These are phyloP conservation scores for Strigops habroptila DNA, from an alignment of 2,113 vertebrate genomes.

Conservation along the genomic window DNA sequence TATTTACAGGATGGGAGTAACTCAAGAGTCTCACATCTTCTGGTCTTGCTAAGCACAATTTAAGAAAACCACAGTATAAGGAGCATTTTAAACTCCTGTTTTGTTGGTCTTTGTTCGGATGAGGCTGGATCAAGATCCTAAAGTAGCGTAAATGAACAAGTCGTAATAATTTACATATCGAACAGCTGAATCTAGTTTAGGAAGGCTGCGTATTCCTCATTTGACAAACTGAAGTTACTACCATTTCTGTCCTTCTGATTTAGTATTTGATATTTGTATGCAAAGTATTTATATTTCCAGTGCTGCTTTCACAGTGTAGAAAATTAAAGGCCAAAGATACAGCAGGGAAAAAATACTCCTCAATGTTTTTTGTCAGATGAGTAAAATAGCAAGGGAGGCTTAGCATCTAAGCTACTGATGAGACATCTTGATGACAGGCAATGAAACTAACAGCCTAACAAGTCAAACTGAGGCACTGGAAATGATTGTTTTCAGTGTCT, in stretches of 20 bases:
- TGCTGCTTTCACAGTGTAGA: background rate
- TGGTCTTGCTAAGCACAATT: background rate
- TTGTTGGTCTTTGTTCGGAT: background rate
- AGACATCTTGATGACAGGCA: background rate
- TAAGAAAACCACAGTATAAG: background rate
- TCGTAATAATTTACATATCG: background rate
- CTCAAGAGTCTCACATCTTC: background rate
- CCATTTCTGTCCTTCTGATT: conserved; percentile 11
- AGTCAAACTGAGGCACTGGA: background rate
- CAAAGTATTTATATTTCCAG: background rate
- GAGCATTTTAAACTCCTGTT: background rate
- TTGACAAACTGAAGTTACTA: conserved; percentile 12
- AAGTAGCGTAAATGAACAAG: background rate
- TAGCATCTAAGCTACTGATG: background rate
- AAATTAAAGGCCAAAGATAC: background rate
- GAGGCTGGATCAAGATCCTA: background rate
- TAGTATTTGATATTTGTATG: background rate
- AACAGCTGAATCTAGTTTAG: background rate
- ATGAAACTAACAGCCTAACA: background rate
- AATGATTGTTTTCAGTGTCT: background rate
- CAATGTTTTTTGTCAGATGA: background rate
- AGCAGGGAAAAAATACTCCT: background rate
- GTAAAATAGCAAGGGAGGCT: background rate
- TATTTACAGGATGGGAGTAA: background rate
- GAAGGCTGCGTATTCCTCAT: background rate